Percentiles rank a stretch among this genome's conserved stretches.
These are phyloP conservation scores for Leptobrachium leishanense DNA, from an alignment of 2,113 vertebrate genomes.

Conservation along the genomic window DNA sequence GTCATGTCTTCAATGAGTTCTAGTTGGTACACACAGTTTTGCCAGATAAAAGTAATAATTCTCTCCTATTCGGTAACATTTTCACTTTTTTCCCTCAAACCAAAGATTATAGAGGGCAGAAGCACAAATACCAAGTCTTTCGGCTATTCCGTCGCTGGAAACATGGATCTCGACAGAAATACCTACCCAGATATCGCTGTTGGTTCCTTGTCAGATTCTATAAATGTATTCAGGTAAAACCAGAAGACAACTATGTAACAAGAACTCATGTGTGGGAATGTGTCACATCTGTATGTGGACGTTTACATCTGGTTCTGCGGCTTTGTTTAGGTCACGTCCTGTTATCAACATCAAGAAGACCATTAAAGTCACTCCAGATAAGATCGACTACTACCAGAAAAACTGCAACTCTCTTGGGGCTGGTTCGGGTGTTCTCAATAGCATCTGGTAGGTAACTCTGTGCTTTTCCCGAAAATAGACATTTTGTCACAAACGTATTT, in stretches of 20 bases:
- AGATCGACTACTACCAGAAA: conserved; percentile 72
- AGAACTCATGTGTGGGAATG: not conserved
- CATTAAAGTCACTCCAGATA: conserved; percentile 75
- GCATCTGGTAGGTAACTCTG: conserved; percentile 75
- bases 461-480: too few species aligned
- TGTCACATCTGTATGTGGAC: not conserved
- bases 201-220: conserved; percentile 89
- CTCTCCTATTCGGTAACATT: too few species aligned
- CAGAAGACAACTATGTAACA: not conserved
- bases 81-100: conserved; percentile 47
- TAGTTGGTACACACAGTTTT: too few species aligned
- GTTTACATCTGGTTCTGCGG: conserved; percentile 27
- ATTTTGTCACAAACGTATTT: too few species aligned
- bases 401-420: conserved; percentile 60
- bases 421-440: conserved; percentile 53
- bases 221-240: conserved; percentile 82
- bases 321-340: conserved; percentile 75
- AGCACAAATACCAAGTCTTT: conserved; percentile 72
- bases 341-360: conserved; percentile 82
- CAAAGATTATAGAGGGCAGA: conserved; percentile 82
- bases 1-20: too few species aligned
- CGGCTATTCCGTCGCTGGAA: conserved; percentile 93
- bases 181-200: conserved; percentile 91
- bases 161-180: conserved; percentile 93
- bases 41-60: too few species aligned